Base-by-base conservation (phyloP, 2,888 invertebrate genomes). In the Lasioglossum calceatum region DNA sequence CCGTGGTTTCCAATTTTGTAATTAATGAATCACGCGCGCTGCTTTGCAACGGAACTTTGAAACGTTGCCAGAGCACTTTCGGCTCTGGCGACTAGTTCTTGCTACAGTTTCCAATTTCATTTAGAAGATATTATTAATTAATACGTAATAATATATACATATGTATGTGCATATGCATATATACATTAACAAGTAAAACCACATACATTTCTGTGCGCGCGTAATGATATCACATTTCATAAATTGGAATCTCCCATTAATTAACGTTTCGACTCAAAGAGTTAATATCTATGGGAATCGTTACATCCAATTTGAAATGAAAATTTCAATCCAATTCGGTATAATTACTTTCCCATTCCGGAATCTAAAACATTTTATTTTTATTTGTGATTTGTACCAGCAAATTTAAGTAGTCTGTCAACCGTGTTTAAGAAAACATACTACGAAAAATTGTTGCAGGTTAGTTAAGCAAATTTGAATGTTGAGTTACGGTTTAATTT, bases 81-180 rank as follows among this genome's bases (percentile, higher is more conserved):
- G 27, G 58, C 50, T 8, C 58, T 58, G 67, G 58, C 16, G 27
- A 54, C 85, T 64, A 73, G 72, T 76, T 85, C 85, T 85, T 85
- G 58, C 16, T 58, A 32, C 47, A 64, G 54, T 54, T 85, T 77
- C 79, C 79, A 72, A 85, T 85, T 79, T 76, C 76, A 85, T 85
- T 85, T 85, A 54, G 76, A 61, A 85, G 61, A 76, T 67, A 79
- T 72, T 73, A 58, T 85, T 85, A 85, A 85, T 85, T 79, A 85
- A 75, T 54, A 50, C 71, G 79, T 32, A 54, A 85, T 77, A 47
- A 27, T 58, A 58, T 27, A n/a, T 10, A 58, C 14, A n/a, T 75
- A 58, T 54, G 12, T 12, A 58, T 4, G 12, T n/a, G 12, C 27
- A 58, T 58, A 58, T 58, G 10, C 12, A 58, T 58, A 14, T 61